Evolutionary conservation across 2,888 invertebrate genomes (phyloP).

Genomic region (Polymixis lichenea): DNA sequence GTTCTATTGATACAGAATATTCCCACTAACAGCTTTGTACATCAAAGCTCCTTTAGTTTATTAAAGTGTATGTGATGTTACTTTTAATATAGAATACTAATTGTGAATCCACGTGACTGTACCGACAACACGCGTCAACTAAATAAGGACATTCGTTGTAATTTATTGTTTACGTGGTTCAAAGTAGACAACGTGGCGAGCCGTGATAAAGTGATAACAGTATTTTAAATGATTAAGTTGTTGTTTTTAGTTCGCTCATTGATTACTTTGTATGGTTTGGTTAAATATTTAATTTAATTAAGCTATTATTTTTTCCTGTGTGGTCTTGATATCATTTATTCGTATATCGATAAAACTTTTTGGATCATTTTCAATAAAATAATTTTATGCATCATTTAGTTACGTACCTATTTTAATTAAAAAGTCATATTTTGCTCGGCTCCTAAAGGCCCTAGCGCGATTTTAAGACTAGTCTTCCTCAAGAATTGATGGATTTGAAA

Average conservation of each 20-base stretch:
- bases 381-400: neutral
- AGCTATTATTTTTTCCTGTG: neutral
- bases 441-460: too few relatives aligned
- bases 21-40: neutral
- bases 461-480: too few relatives aligned
- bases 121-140: slow-evolving; percentile 8
- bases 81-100: slow-evolving; percentile 11
- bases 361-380: neutral
- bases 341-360: neutral
- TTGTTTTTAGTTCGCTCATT: slow-evolving; percentile 29
- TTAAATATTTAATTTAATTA: slow-evolving; percentile 15
- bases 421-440: too few relatives aligned
- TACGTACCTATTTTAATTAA: too few relatives aligned
- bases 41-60: slow-evolving; percentile 5
- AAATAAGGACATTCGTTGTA: slow-evolving; percentile 18
- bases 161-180: slow-evolving; percentile 30
- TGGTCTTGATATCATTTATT: slow-evolving; percentile 18
- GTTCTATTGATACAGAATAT: neutral
- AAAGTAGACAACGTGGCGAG: slow-evolving; percentile 52
- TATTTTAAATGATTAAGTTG: slow-evolving; percentile 19
- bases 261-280: slow-evolving; percentile 1
- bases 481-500: too few relatives aligned
- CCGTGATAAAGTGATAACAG: slow-evolving; percentile 21
- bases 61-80: slow-evolving; percentile 8
- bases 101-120: slow-evolving; percentile 38